Percentiles rank a stretch among this genome's conserved stretches.
phyloP scores from a whole-genome alignment of 1,140 invertebrate genomes.

The Camponotus vicinus region DNA sequence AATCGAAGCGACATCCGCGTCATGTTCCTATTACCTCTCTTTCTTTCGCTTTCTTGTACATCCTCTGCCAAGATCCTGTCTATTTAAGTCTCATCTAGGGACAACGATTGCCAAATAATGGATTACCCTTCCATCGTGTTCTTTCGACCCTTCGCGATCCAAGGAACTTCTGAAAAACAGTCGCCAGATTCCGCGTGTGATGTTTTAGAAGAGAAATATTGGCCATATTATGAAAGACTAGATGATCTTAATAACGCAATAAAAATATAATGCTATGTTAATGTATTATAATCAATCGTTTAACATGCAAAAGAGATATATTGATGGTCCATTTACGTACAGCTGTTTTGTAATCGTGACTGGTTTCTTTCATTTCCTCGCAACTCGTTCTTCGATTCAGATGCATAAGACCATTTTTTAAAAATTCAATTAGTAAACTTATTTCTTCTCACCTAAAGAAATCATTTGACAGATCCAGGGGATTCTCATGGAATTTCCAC shows the following conservation, averaged over 20 bases:
- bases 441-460: slow-evolving; percentile 7
- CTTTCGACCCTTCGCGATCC: background rate
- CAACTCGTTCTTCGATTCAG: background rate
- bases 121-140: slow-evolving; percentile 1
- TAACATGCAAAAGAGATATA: background rate
- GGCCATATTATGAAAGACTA: background rate
- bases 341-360: background rate
- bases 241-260: background rate
- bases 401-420: too few relatives aligned
- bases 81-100: slow-evolving; percentile 9
- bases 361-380: background rate
- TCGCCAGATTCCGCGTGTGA: too few relatives aligned
- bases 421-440: background rate
- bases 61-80: slow-evolving; percentile 26
- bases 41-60: slow-evolving; percentile 32
- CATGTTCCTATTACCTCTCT: slow-evolving; percentile 54
- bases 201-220: background rate
- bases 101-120: background rate
- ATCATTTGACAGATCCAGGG: background rate
- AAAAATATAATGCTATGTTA: slow-evolving; percentile 6
- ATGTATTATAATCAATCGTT: background rate
- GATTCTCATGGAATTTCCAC: slow-evolving; percentile 9
- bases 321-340: background rate
- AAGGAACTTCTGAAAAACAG: background rate
- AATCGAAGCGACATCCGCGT: slow-evolving; percentile 69